Evolutionary conservation across 1,140 invertebrate genomes (phyloP).

Genomic region (Leptonema lineaticorne): DNA sequence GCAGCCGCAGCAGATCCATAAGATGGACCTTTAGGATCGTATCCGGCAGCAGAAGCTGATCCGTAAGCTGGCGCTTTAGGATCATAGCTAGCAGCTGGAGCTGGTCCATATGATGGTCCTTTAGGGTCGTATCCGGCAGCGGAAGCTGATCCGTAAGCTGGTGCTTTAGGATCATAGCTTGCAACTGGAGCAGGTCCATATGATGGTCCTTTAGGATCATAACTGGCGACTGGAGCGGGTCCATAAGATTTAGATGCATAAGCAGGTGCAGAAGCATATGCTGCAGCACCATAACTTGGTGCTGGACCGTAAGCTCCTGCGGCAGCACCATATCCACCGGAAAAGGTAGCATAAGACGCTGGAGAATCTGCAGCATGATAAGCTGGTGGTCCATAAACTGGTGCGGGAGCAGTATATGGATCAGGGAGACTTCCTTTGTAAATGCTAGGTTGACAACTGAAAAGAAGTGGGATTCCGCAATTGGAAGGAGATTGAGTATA

Average conservation of each 20-base stretch:
- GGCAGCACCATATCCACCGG: constrained; percentile 16
- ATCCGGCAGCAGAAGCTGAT: background rate
- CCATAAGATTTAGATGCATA: background rate
- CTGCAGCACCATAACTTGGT: constrained; percentile 12
- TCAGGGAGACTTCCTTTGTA: background rate
- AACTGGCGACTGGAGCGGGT: background rate
- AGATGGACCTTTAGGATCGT: constrained; percentile 26
- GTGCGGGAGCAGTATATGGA: constrained; percentile 4
- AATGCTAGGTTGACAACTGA: constrained; percentile 30
- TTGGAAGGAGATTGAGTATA: background rate
- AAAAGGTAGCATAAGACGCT: constrained; percentile 12
- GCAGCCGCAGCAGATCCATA: constrained; percentile 15
- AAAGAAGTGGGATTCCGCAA: constrained; percentile 32
- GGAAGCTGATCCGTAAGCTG: background rate
- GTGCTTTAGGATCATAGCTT: background rate
- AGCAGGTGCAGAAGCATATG: constrained; percentile 22
- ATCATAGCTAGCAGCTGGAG: constrained; percentile 13
- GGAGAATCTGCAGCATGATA: background rate
- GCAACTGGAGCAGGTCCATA: background rate
- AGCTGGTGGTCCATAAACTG: constrained; percentile 1
- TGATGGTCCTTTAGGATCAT: background rate
- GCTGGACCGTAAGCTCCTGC: constrained; percentile 35
- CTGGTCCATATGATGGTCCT: constrained; percentile 23
- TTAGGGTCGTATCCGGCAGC: constrained; percentile 22
- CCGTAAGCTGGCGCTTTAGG: background rate